phyloP scores from a whole-genome alignment of 2,797 vertebrate species.

The Sorex maritimensis region DNA sequence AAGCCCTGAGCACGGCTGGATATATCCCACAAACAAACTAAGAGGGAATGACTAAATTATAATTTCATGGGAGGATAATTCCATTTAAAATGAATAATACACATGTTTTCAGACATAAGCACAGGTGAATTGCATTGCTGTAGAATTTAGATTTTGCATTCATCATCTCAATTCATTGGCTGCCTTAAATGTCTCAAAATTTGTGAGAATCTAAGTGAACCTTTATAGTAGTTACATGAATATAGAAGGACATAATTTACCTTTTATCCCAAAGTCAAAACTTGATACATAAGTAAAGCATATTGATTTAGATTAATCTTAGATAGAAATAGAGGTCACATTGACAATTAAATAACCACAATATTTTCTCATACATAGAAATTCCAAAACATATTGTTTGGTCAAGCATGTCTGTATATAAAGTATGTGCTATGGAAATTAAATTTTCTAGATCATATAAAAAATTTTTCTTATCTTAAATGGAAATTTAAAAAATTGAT shows the following conservation, averaged over 20 bases:
- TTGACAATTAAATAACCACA: constrained; percentile 39
- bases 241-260: constrained; percentile 3
- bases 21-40: too few relatives aligned
- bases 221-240: constrained; percentile 36
- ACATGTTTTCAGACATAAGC: background rate
- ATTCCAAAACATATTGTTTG: background rate
- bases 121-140: background rate
- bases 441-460: background rate
- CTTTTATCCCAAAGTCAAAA: background rate
- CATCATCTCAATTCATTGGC: background rate
- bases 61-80: background rate
- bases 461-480: background rate
- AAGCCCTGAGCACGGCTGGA: too few relatives aligned
- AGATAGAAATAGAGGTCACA: background rate
- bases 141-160: background rate
- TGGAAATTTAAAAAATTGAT: background rate
- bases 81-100: background rate
- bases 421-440: background rate
- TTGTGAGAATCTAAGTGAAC: background rate
- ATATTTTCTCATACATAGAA: constrained; percentile 45
- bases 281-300: constrained; percentile 10
- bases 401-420: background rate
- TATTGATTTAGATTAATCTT: background rate
- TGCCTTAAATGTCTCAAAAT: background rate
- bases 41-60: too few relatives aligned